Base-by-base conservation (phyloP, 2,113 vertebrate species). In the Larimichthys crocea region DNA sequence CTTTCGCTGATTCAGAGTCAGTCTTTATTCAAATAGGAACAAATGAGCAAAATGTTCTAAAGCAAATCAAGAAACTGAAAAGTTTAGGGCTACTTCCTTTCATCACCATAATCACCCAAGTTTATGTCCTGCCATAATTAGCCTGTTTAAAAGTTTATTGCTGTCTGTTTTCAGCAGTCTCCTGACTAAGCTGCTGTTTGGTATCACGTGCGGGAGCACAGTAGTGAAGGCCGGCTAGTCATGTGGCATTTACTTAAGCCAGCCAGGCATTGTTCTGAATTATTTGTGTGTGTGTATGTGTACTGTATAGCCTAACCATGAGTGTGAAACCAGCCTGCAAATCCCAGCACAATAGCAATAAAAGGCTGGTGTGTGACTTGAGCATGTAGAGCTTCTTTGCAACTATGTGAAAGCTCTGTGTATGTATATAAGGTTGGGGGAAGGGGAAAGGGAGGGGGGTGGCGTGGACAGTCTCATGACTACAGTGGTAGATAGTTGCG, bases 401-500 rank as follows among this genome's bases (percentile, higher is more conserved):
- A 75, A 78, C 68, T 72, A 52, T 82, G 68, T 83, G 69, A 65
- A 55, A 71, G 81, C 64, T 31, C 64, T 84, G 74, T 86, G 74
- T 26, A 8, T 74, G 31, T 57, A 16, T 19, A 17, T 42, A 74
- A 62, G 50, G 52, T 29, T 53, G 65, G 68, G 83, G 87, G 75
- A 14, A 46, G 83, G 79, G 68, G 48, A 31, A 7, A 35, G 31
- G 31, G 31, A 2, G 3, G 29, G 29, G 31, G 31, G 31, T 6
- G 24, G 71, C 3, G 1, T 50, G 89, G 82, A 82, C 59, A 74
- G 57, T 64, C 76, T 84, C 82, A 17, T 67, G 69, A 74, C 49
- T 83, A 83, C 79, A 86, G 88, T 84, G 82, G 75, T 77, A 89
- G 61, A 92, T 76, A 84, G 75, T 84, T 20, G 55, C 74, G 50